phyloP scores from a whole-genome alignment of 2,888 invertebrate genomes.

The Odontomyia ornata region DNA sequence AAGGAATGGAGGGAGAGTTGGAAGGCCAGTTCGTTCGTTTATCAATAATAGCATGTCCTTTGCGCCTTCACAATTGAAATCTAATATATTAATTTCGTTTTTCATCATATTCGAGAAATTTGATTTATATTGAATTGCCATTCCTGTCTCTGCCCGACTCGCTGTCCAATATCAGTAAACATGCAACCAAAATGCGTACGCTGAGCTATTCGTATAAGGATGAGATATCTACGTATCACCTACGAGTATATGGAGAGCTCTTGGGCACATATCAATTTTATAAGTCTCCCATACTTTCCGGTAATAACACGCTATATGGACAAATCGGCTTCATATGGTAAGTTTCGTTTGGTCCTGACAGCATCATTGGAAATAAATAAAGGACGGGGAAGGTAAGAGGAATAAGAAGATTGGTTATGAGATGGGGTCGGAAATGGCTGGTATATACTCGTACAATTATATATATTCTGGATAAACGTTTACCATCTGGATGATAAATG shows the following conservation, averaged over 20 bases:
- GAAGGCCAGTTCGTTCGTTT: neutral
- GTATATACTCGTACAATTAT: neutral
- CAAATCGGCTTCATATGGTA: neutral
- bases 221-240: too few species aligned
- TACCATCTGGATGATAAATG: neutral
- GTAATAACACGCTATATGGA: conserved; percentile 8
- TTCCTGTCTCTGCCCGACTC: too few species aligned
- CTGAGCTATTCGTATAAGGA: too few species aligned
- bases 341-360: conserved; percentile 2
- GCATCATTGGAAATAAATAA: neutral
- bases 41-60: neutral
- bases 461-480: neutral
- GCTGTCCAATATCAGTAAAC: too few species aligned
- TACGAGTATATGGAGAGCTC: neutral
- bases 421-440: neutral
- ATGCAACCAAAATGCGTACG: neutral
- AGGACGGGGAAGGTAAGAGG: neutral
- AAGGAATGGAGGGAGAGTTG: neutral
- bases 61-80: neutral
- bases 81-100: neutral
- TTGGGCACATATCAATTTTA: conserved; percentile 17
- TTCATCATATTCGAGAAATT: neutral
- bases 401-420: neutral
- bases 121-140: neutral
- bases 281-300: neutral